Evolutionary conservation across 2,888 invertebrate species (phyloP), one percentile per base, ranked within the genome.

Genomic region (Abrostola tripartita): DNA sequence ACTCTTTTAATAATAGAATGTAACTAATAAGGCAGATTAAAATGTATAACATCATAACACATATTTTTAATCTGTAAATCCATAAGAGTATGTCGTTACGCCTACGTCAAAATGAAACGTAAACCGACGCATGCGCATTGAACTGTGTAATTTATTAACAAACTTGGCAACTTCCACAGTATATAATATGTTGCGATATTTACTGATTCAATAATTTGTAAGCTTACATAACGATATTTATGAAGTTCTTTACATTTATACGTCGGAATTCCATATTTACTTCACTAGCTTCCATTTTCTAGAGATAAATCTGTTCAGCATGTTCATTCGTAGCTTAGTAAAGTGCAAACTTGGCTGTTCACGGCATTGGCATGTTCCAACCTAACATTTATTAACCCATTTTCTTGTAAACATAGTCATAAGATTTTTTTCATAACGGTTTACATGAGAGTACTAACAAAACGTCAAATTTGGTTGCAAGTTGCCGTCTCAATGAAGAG

Each of bases 141-240:
- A 40, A 78, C 44, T n/a, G 42, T 53, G 58, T 56, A 67, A 62
- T 78, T 78, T 75, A 65, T 67, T 65, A 63, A 61, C 75, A 75
- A 78, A 78, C 65, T 71, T 78, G 75, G 79, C 75, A 76, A 50
- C 58, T 64, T 52, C 51, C 62, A 50, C 42, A 64, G 58, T 54
- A 59, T 12, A 42, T 57, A 61, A 47, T 47, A 62, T 58, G 51
- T 50, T 58, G 58, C 59, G 63, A 60, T 68, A 68, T 69, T 64
- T 62, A 61, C 53, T 14, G 59, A 65, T 62, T 71, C 37, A 52
- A 37, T 54, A 11, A 75, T 63, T 63, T 59, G 71, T 57, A 47
- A 37, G 12, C 40, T 64, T 60, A 41, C 60, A 61, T 55, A 42
- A 42, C 44, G 36, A 55, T 72, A 72, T 61, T 61, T 61, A 65